Evolutionary conservation across 30 jellyfish, hydroid and myxozoan genomes (phyloP).

Genomic region (Aurelia aurita): DNA sequence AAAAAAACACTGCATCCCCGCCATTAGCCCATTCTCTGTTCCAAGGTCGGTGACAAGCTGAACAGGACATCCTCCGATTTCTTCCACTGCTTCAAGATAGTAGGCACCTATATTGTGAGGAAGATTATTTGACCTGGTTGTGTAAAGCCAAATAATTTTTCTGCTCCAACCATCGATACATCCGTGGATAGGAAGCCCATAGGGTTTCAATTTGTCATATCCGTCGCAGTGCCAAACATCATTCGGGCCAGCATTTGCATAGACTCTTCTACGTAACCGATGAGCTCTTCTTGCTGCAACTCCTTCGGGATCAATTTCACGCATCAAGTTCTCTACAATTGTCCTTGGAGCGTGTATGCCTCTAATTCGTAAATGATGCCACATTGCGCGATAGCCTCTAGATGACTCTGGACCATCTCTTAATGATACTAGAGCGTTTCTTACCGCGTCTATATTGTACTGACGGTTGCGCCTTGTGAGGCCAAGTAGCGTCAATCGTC

Average conservation of each 20-base stretch:
- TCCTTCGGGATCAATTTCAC: conserved; percentile 62
- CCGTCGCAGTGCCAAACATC: conserved; percentile 56
- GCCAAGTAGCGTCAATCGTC: conserved; percentile 24
- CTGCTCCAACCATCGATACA: conserved; percentile 41
- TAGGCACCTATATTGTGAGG: conserved; percentile 39
- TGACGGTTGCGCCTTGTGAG: conserved; percentile 19
- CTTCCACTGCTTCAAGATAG: conserved; percentile 35
- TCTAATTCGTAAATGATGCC: conserved; percentile 49
- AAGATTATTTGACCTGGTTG: conserved; percentile 38
- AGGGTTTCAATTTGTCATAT: conserved; percentile 42
- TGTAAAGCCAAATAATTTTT: conserved; percentile 18
- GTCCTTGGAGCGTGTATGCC: conserved; percentile 55
- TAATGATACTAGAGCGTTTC: conserved; percentile 13
- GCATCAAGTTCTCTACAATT: conserved; percentile 45
- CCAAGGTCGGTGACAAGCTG: conserved; percentile 48
- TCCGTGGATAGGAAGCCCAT: too few species aligned
- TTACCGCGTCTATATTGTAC: conserved; percentile 10
- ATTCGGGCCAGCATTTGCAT: conserved; percentile 38
- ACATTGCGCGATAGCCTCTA: conserved; percentile 57
- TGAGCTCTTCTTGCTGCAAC: conserved; percentile 35
- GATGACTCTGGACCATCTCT: conserved; percentile 43
- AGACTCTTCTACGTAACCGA: conserved; percentile 42
- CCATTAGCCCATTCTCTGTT: conserved; percentile 52
- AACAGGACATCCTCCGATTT: conserved; percentile 48
- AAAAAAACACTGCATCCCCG: conserved; percentile 45